Conservation (phyloP, 2,113 vertebrate species). For the Syngnathoides biaculeatus region DNA sequence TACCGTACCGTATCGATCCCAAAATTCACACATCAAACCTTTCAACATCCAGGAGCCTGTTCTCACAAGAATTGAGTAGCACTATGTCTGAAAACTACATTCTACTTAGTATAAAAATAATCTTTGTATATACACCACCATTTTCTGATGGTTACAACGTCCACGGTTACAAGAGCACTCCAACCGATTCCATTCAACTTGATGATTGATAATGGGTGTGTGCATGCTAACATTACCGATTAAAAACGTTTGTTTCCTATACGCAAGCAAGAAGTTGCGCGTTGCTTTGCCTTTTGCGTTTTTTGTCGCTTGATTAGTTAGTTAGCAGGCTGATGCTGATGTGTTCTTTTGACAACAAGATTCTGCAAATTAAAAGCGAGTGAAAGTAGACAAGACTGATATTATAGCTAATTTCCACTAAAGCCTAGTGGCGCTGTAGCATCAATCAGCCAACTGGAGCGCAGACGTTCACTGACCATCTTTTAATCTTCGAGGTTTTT, state of each 20-base stretch:
- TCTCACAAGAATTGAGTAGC: neutral
- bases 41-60: neutral
- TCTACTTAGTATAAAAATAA: neutral
- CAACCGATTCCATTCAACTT: neutral
- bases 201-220: neutral
- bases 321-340: neutral
- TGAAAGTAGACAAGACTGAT: constrained; percentile 67
- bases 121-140: constrained; percentile 4
- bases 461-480: constrained; percentile 28
- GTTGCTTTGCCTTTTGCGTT: neutral
- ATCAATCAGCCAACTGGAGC: constrained; percentile 21
- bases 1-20: constrained; percentile 18
- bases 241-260: neutral
- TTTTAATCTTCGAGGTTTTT: constrained; percentile 23
- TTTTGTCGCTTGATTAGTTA: neutral
- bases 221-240: neutral
- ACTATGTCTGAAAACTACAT: neutral
- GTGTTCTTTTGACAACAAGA: too few relatives aligned
- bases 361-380: constrained; percentile 67
- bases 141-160: neutral
- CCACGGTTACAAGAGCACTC: neutral
- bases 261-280: neutral
- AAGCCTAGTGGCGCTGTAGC: constrained; percentile 70
- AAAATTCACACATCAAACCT: constrained; percentile 17
- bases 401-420: constrained; percentile 71